Conservation (phyloP, 92 coral and sea anemone genomes). For the Palythoa heliodiscus region DNA sequence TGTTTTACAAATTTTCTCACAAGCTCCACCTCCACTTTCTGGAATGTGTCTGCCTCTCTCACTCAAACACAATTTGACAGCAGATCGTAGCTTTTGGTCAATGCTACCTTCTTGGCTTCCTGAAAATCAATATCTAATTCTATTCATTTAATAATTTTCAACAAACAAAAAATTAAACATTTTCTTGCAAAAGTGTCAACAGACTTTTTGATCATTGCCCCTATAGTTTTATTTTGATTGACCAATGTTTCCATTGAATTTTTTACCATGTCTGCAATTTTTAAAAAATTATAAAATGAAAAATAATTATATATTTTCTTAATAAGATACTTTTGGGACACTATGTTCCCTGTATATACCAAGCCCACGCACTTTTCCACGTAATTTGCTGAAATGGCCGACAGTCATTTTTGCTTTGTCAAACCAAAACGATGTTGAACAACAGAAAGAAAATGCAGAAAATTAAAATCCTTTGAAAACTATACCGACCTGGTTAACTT, state of each 20-base stretch:
- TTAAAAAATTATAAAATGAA: conserved; percentile 7
- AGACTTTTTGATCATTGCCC: conserved; percentile 5
- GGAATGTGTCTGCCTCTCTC: background rate
- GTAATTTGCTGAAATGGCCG: too few relatives aligned
- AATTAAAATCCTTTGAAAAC: too few relatives aligned
- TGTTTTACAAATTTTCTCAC: conserved; percentile 24
- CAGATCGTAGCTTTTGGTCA: conserved; percentile 2
- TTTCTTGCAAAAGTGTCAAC: conserved; percentile 17
- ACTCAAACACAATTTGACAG: conserved; percentile 20
- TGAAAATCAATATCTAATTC: conserved; percentile 19
- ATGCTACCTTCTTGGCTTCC: conserved; percentile 20
- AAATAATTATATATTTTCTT: conserved; percentile 3
- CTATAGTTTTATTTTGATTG: conserved; percentile 10
- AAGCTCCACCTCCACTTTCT: conserved; percentile 25
- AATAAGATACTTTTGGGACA: conserved; percentile 21
- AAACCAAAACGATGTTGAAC: too few relatives aligned
- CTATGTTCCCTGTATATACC: conserved; percentile 1
- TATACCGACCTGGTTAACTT: too few relatives aligned
- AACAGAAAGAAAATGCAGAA: too few relatives aligned
- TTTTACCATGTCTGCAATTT: background rate
- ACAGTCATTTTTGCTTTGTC: too few relatives aligned
- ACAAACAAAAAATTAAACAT: conserved; percentile 13
- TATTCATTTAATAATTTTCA: background rate
- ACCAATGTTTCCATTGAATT: background rate
- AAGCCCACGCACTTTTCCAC: conserved; percentile 21